phyloP scores from a whole-genome alignment of 2,888 invertebrate species.

The Aquatica leii region DNA sequence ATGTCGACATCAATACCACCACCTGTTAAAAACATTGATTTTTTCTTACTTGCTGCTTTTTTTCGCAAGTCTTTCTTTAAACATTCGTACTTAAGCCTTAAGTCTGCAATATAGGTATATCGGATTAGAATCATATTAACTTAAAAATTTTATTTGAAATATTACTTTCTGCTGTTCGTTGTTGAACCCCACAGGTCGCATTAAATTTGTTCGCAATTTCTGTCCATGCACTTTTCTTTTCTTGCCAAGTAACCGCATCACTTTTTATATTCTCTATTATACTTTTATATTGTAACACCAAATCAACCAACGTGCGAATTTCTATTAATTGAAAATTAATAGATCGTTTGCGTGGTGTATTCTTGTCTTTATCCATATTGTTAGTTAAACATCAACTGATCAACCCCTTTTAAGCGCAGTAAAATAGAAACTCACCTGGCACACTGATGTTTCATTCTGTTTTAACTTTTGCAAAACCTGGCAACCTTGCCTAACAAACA shows the following conservation, averaged over 20 bases:
- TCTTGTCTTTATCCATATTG: not conserved
- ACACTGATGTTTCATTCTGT: conserved; percentile 1
- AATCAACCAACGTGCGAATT: conserved; percentile 11
- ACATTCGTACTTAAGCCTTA: conserved; percentile 2
- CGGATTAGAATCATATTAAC: not conserved
- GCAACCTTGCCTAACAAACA: not conserved
- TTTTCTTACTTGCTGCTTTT: not conserved
- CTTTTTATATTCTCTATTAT: conserved; percentile 13
- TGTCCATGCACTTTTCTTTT: not conserved
- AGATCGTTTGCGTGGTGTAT: not conserved
- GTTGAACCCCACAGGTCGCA: not conserved
- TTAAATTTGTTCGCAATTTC: conserved; percentile 5
- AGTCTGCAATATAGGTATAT: conserved; percentile 2
- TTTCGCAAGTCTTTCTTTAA: conserved; percentile 7
- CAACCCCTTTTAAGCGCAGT: not conserved
- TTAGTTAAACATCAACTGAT: conserved; percentile 3
- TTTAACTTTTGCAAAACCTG: not conserved
- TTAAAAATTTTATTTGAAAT: conserved; percentile 2
- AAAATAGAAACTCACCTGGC: not conserved
- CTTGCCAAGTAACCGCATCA: conserved; percentile 4
- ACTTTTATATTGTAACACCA: not conserved
- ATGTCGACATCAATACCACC: not conserved
- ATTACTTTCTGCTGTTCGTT: not conserved
- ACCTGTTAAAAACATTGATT: not conserved
- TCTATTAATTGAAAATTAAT: not conserved